Evolutionary conservation across 2,888 invertebrate genomes (phyloP).

Genomic region (Syrphus vitripennis): DNA sequence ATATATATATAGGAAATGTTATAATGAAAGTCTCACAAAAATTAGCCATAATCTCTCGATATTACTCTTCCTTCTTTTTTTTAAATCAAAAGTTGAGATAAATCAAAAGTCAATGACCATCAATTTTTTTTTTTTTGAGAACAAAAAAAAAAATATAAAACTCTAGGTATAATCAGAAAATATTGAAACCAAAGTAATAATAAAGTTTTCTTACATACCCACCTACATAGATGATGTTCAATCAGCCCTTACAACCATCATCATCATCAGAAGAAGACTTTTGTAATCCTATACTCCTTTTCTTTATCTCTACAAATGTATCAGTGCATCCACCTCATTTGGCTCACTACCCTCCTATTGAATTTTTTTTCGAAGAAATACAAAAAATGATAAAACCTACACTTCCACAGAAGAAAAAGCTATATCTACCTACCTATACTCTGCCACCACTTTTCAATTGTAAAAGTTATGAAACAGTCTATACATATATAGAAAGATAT

Average conservation of each 20-base stretch:
- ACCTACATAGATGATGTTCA: constrained; percentile 31
- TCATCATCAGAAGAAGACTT: background rate
- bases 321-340: constrained; percentile 64
- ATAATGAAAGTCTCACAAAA: too few relatives aligned
- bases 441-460: background rate
- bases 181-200: constrained; percentile 5
- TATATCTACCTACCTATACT: background rate
- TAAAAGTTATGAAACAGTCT: too few relatives aligned
- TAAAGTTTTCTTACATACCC: constrained; percentile 37
- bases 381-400: constrained; percentile 1
- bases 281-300: constrained; percentile 5
- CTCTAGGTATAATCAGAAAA: background rate
- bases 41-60: too few relatives aligned
- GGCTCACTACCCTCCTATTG: background rate
- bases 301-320: background rate
- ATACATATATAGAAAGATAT: background rate
- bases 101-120: background rate
- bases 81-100: too few relatives aligned
- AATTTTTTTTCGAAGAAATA: background rate
- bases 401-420: constrained; percentile 12
- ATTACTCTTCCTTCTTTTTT: too few relatives aligned
- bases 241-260: constrained; percentile 9
- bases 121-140: too few relatives aligned
- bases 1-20: too few relatives aligned
- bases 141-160: too few relatives aligned